Conservation (phyloP, 2,113 vertebrate genomes). For the Etheostoma spectabile region DNA sequence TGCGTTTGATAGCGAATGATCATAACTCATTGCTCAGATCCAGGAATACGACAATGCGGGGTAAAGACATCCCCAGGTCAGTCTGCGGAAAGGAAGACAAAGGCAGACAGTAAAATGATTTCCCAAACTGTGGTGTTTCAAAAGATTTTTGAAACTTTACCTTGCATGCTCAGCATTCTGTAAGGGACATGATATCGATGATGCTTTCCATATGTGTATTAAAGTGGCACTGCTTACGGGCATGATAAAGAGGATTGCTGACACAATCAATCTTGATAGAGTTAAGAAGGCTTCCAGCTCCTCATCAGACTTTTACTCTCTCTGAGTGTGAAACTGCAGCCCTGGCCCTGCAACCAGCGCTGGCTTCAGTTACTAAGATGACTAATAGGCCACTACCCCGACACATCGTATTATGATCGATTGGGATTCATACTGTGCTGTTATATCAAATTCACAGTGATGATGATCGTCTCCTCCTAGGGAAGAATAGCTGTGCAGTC, state of each 20-base stretch:
- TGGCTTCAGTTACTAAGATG: slow-evolving; percentile 39
- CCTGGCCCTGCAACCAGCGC: slow-evolving; percentile 5
- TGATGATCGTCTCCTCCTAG: slow-evolving; percentile 32
- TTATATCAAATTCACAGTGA: slow-evolving; percentile 62
- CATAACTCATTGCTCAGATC: background rate
- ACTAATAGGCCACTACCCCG: slow-evolving; percentile 47
- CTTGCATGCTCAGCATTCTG: slow-evolving; percentile 3
- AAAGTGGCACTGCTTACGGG: slow-evolving; percentile 59
- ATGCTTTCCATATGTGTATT: slow-evolving; percentile 44
- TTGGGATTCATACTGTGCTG: slow-evolving; percentile 49
- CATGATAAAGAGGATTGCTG: slow-evolving; percentile 61
- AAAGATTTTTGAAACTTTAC: background rate
- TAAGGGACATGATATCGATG: slow-evolving; percentile 45
- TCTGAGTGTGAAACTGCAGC: slow-evolving; percentile 37
- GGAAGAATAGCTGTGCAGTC: slow-evolving; percentile 10
- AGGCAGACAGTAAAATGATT: background rate
- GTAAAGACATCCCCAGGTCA: background rate
- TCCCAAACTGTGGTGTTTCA: background rate
- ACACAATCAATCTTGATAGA: slow-evolving; percentile 69
- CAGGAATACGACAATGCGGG: background rate
- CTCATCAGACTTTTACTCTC: slow-evolving; percentile 51
- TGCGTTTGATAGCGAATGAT: background rate
- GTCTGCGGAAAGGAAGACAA: background rate
- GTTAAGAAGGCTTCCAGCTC: slow-evolving; percentile 62
- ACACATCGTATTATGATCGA: slow-evolving; percentile 65